These are phyloP conservation scores for Mechanitis mazaeus DNA, from an alignment of 2,888 invertebrate genomes.

Conservation along the genomic window DNA sequence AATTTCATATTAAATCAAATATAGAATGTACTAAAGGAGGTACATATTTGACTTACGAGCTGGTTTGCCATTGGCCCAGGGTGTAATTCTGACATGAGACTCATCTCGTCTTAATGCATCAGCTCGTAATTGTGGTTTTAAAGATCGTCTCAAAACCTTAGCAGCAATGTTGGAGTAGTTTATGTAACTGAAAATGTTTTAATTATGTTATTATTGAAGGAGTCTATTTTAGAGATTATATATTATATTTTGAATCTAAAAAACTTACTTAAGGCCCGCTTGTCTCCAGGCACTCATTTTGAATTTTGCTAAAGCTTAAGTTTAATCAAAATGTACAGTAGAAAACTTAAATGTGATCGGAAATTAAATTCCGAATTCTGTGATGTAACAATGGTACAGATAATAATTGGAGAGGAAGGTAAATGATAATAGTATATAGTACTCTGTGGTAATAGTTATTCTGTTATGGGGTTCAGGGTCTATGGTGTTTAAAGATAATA, in stretches of 20 bases:
- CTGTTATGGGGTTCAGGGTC: no score
- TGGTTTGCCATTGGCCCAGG: constrained; percentile 93
- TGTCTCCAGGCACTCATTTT: constrained; percentile 89
- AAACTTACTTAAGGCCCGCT: constrained; percentile 87
- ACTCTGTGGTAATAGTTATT: no score
- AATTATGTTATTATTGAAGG: neutral
- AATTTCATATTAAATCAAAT: no score
- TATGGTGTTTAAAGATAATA: no score
- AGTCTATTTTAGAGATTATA: neutral
- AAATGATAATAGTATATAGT: neutral
- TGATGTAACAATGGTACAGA: constrained; percentile 43
- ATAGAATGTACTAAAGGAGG: neutral
- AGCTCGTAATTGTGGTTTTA: constrained; percentile 84
- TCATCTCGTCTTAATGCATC: constrained; percentile 87
- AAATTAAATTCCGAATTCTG: constrained; percentile 31
- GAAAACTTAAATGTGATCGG: constrained; percentile 21
- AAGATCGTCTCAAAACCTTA: constrained; percentile 83
- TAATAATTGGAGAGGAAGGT: constrained; percentile 2
- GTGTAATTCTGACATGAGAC: constrained; percentile 86
- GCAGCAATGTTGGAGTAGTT: constrained; percentile 97
- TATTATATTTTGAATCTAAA: neutral
- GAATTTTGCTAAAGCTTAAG: constrained; percentile 8
- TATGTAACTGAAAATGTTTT: constrained; percentile 85
- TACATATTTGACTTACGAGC: constrained; percentile 79
- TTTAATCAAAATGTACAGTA: constrained; percentile 27